A percentile compares a stretch with the other conserved stretches of the same genome.
phyloP scores from a whole-genome alignment of 1,140 invertebrate species.

The Nephila pilipes region DNA sequence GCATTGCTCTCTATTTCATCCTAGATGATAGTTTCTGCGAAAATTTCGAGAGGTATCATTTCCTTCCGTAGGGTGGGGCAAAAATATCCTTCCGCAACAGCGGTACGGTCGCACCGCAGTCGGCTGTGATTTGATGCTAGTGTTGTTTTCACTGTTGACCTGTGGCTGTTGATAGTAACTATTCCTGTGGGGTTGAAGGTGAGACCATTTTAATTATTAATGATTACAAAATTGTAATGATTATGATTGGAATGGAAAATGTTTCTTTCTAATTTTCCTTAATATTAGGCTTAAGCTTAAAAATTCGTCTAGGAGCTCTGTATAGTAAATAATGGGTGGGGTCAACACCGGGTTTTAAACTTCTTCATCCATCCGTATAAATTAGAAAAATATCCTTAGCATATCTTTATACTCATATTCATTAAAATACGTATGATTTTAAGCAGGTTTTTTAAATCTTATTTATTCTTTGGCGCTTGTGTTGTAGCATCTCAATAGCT shows the following conservation, averaged over 20 bases:
- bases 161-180: slow-evolving; percentile 53
- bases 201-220: slow-evolving; percentile 35
- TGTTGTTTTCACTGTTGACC: slow-evolving; percentile 73
- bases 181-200: slow-evolving; percentile 47
- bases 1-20: slow-evolving; percentile 29
- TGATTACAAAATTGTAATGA: background rate
- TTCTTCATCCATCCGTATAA: slow-evolving; percentile 46
- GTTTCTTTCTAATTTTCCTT: background rate
- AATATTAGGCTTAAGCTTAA: slow-evolving; percentile 58
- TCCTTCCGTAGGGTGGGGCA: slow-evolving; percentile 75
- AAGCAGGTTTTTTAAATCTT: background rate
- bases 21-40: slow-evolving; percentile 63
- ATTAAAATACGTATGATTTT: background rate
- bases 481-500: background rate
- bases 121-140: slow-evolving; percentile 67
- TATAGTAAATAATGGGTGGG: slow-evolving; percentile 74
- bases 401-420: background rate
- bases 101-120: slow-evolving; percentile 72
- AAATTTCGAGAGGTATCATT: slow-evolving; percentile 60
- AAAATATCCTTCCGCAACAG: slow-evolving; percentile 76
- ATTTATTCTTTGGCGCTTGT: background rate
- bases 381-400: background rate
- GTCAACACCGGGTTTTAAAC: slow-evolving; percentile 72
- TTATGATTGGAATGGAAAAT: background rate
- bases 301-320: background rate